phyloP scores from a whole-genome alignment of 1,140 invertebrate species.

The Acyrthosiphon pisum region DNA sequence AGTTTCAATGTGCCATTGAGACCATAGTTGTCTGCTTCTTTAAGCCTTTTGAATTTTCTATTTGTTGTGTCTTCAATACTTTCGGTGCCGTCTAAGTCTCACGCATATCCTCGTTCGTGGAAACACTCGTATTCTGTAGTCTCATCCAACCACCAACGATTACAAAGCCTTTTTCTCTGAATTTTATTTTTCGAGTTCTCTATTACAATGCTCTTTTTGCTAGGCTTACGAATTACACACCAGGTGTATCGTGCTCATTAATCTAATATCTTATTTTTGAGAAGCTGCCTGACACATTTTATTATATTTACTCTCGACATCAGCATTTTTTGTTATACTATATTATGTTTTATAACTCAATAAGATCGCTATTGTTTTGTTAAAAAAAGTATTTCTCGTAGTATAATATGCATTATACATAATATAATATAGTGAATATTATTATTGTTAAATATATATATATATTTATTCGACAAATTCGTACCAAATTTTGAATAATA shows the following conservation, averaged over 20 bases:
- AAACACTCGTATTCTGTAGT: background rate
- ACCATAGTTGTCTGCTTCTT: background rate
- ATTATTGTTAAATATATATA: background rate
- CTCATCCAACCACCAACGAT: background rate
- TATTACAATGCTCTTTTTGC: background rate
- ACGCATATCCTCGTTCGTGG: background rate
- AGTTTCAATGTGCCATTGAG: background rate
- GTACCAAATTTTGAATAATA: no score
- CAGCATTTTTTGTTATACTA: background rate
- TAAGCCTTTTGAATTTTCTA: slow-evolving; percentile 1
- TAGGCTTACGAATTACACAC: no score
- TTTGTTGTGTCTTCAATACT: background rate
- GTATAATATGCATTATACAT: no score
- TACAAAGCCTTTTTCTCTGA: background rate
- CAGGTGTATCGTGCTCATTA: background rate
- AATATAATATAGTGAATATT: background rate
- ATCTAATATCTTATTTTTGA: background rate
- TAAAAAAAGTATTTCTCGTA: no score
- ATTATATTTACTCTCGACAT: background rate
- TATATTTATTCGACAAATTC: background rate
- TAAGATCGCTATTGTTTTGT: no score
- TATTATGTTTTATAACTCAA: background rate
- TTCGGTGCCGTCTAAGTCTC: background rate
- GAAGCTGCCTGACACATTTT: background rate
- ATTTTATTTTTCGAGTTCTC: background rate